Percentiles rank a stretch among this genome's conserved stretches.
Conservation (phyloP, 2,113 vertebrate species). For the Gambusia affinis region DNA sequence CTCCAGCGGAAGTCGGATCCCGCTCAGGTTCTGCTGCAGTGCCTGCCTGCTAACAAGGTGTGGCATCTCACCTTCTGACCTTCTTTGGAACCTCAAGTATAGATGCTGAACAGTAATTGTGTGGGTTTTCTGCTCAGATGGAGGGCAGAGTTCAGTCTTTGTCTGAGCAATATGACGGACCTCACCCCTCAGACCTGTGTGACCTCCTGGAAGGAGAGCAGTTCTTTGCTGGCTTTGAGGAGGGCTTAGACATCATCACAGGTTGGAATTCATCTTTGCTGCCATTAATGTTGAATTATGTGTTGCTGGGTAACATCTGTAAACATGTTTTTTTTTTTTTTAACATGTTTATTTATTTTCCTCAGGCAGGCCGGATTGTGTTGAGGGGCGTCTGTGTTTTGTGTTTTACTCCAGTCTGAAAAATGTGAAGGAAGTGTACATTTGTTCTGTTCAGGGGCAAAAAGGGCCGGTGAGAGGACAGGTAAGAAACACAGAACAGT, state of each 20-base stretch:
- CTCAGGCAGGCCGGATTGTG: slow-evolving; percentile 91
- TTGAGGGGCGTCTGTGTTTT: slow-evolving; percentile 87
- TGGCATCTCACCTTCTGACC: not conserved
- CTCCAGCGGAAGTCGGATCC: slow-evolving; percentile 91
- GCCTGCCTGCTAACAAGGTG: slow-evolving; percentile 90
- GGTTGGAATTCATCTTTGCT: slow-evolving; percentile 75
- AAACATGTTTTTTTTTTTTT: not conserved
- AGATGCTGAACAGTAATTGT: not conserved
- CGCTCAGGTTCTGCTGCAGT: slow-evolving; percentile 92
- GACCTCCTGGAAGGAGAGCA: slow-evolving; percentile 95
- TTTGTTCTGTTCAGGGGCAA: slow-evolving; percentile 83
- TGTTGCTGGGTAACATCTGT: slow-evolving; percentile 5
- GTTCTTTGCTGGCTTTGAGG: slow-evolving; percentile 95
- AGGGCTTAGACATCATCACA: slow-evolving; percentile 86
- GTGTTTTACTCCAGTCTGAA: slow-evolving; percentile 93
- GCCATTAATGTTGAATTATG: not conserved
- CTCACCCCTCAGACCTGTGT: slow-evolving; percentile 93
- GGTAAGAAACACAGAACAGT: slow-evolving; percentile 74
- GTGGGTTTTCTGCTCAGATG: slow-evolving; percentile 68
- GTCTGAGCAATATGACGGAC: slow-evolving; percentile 87
- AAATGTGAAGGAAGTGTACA: slow-evolving; percentile 93
- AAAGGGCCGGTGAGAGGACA: slow-evolving; percentile 88
- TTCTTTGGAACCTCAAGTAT: too few species aligned
- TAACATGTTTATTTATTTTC: slow-evolving; percentile 2
- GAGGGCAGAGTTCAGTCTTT: slow-evolving; percentile 85